phyloP scores from a whole-genome alignment of 2,888 invertebrate species.

The Heterodera filipjevi region DNA sequence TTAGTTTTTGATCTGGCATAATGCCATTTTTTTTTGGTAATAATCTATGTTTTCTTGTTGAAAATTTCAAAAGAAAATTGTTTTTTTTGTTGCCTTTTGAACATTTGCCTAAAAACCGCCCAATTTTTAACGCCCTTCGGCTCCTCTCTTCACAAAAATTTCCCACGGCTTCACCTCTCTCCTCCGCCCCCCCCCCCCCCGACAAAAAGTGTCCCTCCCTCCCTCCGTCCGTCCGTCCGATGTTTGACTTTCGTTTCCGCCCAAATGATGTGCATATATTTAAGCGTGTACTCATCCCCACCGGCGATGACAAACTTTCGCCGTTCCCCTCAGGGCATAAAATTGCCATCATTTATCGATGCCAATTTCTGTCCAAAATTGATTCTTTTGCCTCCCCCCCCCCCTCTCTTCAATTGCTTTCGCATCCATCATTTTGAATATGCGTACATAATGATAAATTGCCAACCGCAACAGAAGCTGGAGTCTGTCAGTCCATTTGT shows the following conservation, averaged over 20 bases:
- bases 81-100: neutral
- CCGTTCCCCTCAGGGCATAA: neutral
- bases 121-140: too few relatives aligned
- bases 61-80: too few relatives aligned
- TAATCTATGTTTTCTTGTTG: too few relatives aligned
- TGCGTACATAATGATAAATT: too few relatives aligned
- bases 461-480: too few relatives aligned
- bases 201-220: neutral
- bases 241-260: neutral
- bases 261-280: constrained; percentile 2
- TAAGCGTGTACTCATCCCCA: neutral
- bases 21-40: too few relatives aligned
- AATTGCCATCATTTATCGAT: neutral
- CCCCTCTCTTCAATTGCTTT: neutral
- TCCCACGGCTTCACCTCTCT: neutral
- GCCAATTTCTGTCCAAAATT: neutral
- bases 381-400: neutral
- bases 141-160: neutral
- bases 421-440: too few relatives aligned
- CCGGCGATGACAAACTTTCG: neutral
- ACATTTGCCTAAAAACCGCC: neutral
- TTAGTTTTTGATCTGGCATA: too few relatives aligned
- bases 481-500: too few relatives aligned
- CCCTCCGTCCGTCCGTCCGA: neutral
- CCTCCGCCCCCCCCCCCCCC: neutral